phyloP scores from a whole-genome alignment of 2,888 invertebrate species.

The Mactromeris polynyma region DNA sequence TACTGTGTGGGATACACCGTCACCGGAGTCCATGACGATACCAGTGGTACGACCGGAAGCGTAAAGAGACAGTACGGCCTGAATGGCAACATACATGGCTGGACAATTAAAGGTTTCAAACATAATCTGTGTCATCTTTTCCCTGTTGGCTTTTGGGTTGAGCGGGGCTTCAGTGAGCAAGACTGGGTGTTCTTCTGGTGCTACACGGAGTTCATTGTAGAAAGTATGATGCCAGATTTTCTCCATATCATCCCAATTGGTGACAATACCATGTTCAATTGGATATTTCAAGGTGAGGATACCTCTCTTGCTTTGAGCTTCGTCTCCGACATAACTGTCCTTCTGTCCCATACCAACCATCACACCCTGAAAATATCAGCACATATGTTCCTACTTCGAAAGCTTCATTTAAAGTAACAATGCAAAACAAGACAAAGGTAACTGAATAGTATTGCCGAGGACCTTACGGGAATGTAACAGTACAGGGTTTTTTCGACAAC shows the following conservation, averaged over 20 bases:
- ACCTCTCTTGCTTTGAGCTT: conserved; percentile 84
- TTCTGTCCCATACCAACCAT: conserved; percentile 98
- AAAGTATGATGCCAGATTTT: conserved; percentile 85
- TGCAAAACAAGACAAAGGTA: too few relatives aligned
- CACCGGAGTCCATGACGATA: conserved; percentile 40
- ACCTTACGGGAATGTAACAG: too few relatives aligned
- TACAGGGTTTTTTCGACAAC: too few relatives aligned
- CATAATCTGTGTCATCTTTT: conserved; percentile 93
- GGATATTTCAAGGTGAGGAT: conserved; percentile 85
- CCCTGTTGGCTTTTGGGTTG: conserved; percentile 98
- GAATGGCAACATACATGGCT: conserved; percentile 89
- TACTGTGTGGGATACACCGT: conserved; percentile 38
- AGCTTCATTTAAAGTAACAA: too few relatives aligned
- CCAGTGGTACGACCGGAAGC: conserved; percentile 91
- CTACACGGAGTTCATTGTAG: conserved; percentile 92
- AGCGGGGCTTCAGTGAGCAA: conserved; percentile 92
- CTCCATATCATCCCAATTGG: conserved; percentile 86
- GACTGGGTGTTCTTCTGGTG: conserved; percentile 97
- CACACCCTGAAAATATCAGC: conserved; percentile 84
- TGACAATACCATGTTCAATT: conserved; percentile 84
- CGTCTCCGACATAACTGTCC: conserved; percentile 81
- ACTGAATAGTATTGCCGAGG: too few relatives aligned
- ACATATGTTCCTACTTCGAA: too few relatives aligned
- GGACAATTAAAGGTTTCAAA: conserved; percentile 92
- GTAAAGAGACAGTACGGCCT: conserved; percentile 95